These are phyloP conservation scores for Apocheima hispidaria DNA, from an alignment of 2,888 invertebrate species.

Conservation along the genomic window DNA sequence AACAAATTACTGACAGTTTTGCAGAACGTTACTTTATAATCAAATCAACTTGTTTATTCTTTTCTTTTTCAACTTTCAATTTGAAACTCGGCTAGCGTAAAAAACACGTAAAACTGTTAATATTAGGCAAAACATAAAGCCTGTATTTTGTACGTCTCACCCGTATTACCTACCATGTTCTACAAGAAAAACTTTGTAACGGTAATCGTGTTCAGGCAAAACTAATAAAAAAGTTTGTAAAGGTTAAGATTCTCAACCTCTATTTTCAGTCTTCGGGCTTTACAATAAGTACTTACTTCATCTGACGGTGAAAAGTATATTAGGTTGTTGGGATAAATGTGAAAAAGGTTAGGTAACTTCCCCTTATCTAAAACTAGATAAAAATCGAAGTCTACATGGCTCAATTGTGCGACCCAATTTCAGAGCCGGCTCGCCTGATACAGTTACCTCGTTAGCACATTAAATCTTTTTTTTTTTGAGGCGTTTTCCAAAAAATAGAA, in stretches of 20 bases:
- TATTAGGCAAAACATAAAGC: constrained; percentile 14
- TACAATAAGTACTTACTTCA: neutral
- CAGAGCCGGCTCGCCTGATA: too few species aligned
- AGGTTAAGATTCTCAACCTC: constrained; percentile 14
- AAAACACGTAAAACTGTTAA: constrained; percentile 18
- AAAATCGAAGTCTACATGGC: too few species aligned
- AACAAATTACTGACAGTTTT: neutral
- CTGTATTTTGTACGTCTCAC: constrained; percentile 15
- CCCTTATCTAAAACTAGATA: neutral
- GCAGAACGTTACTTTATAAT: neutral
- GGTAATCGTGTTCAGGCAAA: constrained; percentile 29
- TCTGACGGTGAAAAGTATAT: neutral
- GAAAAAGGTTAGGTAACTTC: neutral
- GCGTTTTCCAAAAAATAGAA: too few species aligned
- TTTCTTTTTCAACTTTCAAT: neutral
- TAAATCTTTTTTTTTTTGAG: too few species aligned
- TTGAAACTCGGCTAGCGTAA: constrained; percentile 1
- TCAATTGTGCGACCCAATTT: too few species aligned
- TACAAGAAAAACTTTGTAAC: constrained; percentile 25
- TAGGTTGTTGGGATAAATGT: neutral
- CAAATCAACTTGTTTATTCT: neutral
- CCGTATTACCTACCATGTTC: constrained; percentile 19
- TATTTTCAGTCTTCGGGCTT: neutral
- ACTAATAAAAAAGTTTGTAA: constrained; percentile 41
- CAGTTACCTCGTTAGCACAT: too few species aligned